Evolutionary conservation across 2,113 vertebrate genomes (phyloP), one percentile per base, ranked within the genome.

Genomic region (Phalacrocorax pelagicus): DNA sequence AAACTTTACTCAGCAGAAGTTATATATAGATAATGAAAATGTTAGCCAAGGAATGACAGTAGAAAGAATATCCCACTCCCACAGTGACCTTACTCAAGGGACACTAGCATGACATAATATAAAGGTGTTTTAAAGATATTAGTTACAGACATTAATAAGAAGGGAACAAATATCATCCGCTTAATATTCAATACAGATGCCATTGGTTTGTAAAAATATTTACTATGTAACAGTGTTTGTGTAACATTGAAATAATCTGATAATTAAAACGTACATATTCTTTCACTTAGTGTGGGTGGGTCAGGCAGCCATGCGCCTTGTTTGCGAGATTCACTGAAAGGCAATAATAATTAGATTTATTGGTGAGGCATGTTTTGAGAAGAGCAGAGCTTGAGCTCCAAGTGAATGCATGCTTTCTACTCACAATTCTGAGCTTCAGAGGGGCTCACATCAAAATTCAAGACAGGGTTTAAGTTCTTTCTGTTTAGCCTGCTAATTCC

Each of bases 321-420:
- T 97, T 97, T 96, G 72, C 38, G 70, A 97, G 75, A 92, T 71
- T 92, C 62, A 77, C 79, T 88, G 86, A 47, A 95, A 95, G 62
- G 83, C 91, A 97, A 82, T 65, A 96, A 92, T 96, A 94, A 97
- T 96, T 95, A 96, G 82, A 95, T 95, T 94, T 97, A 97, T 85
- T 93, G 78, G 81, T 87, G 66, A 96, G 47, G 83, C 73, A 69
- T 86, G 84, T 81, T 95, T 94, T 86, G 74, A 91, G 75, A 90
- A 74, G 78, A 70, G 65, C 46, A 72, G 70, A 90, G 81, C 77
- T 58, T 91, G 40, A 90, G 92, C 92, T 91, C 44, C 38, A 91
- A 91, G 70, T 44, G 44, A 87, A n/a, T 24, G 30, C 46, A 74
- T 10, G 38, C 70, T 93, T 95, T 72, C 57, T 63, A 86, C 47